Evolutionary conservation across 2,113 vertebrate species (phyloP), one percentile per base, ranked within the genome.

Genomic region (Callionymus lyra): DNA sequence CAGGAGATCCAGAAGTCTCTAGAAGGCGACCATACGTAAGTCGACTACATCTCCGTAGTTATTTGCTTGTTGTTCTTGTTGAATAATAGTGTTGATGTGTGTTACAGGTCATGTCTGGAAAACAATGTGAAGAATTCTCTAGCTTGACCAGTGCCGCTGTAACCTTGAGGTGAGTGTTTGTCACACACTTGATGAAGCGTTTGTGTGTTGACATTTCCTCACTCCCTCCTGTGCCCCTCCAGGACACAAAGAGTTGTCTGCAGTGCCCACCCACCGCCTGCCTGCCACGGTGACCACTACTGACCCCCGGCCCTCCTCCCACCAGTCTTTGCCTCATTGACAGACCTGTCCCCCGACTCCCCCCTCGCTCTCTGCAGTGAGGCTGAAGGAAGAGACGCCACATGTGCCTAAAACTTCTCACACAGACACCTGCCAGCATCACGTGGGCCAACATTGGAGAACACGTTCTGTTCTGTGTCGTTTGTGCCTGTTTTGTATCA

Each of bases 1-100:
- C 90, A 91, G 70, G 94, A 97, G 79, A 92, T 98, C 72, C 95
- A 97, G 82, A 94, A 87, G 70, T 92, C 95, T 3, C 81, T 98
- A 68, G 95, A 98, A 78, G 89, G 83, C 31, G 85, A 85, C 36
- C 87, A 86, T 53, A 84, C 59, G 94, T 97, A 72, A 92, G 93
- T 89, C 1, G 1, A 4, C n/a, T 27, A 6, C 17, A 6, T 8
- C n/a, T n/a, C n/a, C n/a, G n/a, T n/a, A n/a, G n/a, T n/a, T n/a
- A n/a, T n/a, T n/a, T 27, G 21, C 21, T 27, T 4, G 8, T 70
- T 17, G 48, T 6, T 70, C 18, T 53, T 42, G 9, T 48, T 40
- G 2, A n/a, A n/a, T n/a, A n/a, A n/a, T n/a, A n/a, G n/a, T n/a
- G n/a, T n/a, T n/a, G n/a, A n/a, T n/a, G n/a, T n/a, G n/a, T n/a